Conservation (phyloP, 2,113 vertebrate genomes). For the Piliocolobus tephrosceles region DNA sequence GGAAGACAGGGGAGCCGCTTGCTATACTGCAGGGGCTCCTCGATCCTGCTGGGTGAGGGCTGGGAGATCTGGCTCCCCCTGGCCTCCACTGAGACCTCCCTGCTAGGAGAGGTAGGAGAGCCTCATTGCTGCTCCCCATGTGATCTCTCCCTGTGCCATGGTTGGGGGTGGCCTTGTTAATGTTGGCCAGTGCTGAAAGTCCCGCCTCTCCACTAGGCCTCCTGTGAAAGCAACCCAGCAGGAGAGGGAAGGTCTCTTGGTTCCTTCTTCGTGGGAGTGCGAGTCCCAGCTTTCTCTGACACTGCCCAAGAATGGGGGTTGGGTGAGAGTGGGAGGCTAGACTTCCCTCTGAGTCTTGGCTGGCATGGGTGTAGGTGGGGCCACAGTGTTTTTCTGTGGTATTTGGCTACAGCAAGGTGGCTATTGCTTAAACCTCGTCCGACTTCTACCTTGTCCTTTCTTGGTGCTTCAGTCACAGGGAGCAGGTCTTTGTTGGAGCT, state of each 20-base stretch:
- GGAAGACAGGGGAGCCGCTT: neutral
- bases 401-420: neutral
- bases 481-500: neutral
- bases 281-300: neutral
- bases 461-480: neutral
- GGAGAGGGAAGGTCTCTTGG: fast-evolving
- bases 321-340: neutral
- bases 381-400: neutral
- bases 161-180: neutral
- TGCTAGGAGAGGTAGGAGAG: neutral
- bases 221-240: neutral
- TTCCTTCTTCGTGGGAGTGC: neutral
- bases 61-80: neutral
- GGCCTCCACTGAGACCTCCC: too few relatives aligned
- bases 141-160: neutral
- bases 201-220: neutral
- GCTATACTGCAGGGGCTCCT: neutral
- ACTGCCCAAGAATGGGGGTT: neutral
- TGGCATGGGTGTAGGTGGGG: neutral
- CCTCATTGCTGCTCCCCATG: neutral
- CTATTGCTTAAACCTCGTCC: neutral
- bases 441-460: neutral
- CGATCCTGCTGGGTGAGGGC: neutral
- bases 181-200: neutral
- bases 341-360: neutral